Evolutionary conservation across 2,113 vertebrate species (phyloP).

Genomic region (Piprites chloris): DNA sequence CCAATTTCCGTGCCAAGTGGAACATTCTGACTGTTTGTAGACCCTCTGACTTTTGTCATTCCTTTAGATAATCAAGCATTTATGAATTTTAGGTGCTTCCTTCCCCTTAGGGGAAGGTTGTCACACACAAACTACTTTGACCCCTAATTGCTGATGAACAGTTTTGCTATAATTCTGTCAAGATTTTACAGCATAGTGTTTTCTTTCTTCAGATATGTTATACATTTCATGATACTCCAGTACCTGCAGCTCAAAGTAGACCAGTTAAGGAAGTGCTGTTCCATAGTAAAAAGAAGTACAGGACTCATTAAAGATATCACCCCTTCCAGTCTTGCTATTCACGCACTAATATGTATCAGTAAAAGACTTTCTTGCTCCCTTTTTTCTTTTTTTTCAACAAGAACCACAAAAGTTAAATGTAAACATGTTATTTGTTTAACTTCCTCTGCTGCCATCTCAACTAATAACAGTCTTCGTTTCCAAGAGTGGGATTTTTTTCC

Average conservation of each 20-base stretch:
- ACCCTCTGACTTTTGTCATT: not conserved
- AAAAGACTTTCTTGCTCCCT: not conserved
- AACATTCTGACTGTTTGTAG: not conserved
- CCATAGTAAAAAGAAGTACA: not conserved
- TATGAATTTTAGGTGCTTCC: not conserved
- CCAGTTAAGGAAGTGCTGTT: not conserved
- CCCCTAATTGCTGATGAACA: not conserved
- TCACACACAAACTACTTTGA: not conserved
- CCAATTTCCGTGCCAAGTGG: not conserved
- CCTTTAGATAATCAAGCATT: not conserved
- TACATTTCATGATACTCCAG: not conserved
- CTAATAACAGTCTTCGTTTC: slow-evolving; percentile 20
- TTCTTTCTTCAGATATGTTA: not conserved
- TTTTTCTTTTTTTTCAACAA: not conserved
- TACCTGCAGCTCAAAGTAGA: not conserved
- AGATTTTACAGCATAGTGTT: not conserved
- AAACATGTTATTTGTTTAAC: slow-evolving; percentile 50
- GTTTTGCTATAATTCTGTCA: not conserved
- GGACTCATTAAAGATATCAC: not conserved
- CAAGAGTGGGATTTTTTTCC: not conserved
- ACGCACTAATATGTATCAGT: not conserved
- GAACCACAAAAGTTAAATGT: slow-evolving; percentile 19
- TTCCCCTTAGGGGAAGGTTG: not conserved
- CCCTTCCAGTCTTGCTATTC: not conserved
- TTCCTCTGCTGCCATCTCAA: not conserved